Evolutionary conservation across 2,888 invertebrate genomes (phyloP), one percentile per base, ranked within the genome.

Genomic region (Monopis laevigella): DNA sequence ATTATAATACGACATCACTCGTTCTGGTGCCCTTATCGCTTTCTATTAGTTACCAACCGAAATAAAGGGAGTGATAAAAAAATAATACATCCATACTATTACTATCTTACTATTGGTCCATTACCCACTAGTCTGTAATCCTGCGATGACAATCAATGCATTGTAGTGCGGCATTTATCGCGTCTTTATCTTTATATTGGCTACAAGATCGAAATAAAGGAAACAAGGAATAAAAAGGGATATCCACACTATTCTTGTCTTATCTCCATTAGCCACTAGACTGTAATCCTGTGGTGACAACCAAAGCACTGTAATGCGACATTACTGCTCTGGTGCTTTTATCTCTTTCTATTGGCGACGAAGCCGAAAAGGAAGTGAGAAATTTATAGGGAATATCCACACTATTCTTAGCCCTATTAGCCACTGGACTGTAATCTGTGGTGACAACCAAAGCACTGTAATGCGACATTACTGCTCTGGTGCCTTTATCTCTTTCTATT

Each of bases 361-460:
- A n/a, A n/a, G n/a, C n/a, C n/a, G n/a, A n/a, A n/a, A n/a, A n/a
- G n/a, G n/a, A n/a, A n/a, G n/a, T n/a, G n/a, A n/a, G n/a, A n/a
- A 13, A 27, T 24, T 14, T 34, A 32, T 41, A 34, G 48, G 43
- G 50, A 36, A n/a, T 40, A 48, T 65, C 65, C 60, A 55, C 46
- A 43, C 30, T 50, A 54, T 46, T 14, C 46, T 45, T 19, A 18
- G 62, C 56, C 44, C 65, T 63, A 68, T 68, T 68, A 68, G 65
- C 67, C 69, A 67, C 65, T 63, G 60, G 59, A 58, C 53, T 51
- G 62, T 65, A 64, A 68, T 67, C 64, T 54, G 52, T 50, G 59
- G 63, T 63, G 66, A 69, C 70, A 64, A 56, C 60, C 67, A 68
- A 69, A 70, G 71, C 71, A 70, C 70, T 70, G 68, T 71, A 70